Conservation (phyloP, 2,797 vertebrate species). For the Setipinna tenuifilis region DNA sequence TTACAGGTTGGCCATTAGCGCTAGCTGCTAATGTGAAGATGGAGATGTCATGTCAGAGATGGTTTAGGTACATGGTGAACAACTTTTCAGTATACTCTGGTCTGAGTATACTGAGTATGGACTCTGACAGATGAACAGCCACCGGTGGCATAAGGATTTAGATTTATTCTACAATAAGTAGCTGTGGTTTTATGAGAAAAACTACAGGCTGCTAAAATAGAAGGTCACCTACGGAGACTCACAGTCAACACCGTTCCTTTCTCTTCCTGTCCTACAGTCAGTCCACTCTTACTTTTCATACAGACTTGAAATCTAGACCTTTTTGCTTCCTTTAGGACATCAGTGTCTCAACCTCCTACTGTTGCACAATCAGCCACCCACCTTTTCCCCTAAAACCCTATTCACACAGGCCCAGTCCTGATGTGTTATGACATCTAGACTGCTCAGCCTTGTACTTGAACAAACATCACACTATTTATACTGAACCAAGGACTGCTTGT, state of each 20-base stretch:
- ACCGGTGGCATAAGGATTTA: neutral
- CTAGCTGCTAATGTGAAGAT: neutral
- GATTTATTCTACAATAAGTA: neutral
- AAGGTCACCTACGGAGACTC: neutral
- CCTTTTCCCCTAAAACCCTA: too few relatives aligned
- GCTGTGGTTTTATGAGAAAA: neutral
- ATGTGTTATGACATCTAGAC: too few relatives aligned
- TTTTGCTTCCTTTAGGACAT: too few relatives aligned
- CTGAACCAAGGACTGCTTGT: neutral
- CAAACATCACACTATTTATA: too few relatives aligned
- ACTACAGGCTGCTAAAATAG: neutral
- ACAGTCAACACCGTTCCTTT: neutral
- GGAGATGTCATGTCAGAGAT: neutral
- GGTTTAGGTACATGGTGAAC: neutral
- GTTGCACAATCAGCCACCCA: too few relatives aligned
- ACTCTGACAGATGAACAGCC: neutral
- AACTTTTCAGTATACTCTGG: neutral
- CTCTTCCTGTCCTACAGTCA: neutral
- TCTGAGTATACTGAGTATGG: neutral
- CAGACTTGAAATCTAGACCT: too few relatives aligned
- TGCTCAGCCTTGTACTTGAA: too few relatives aligned
- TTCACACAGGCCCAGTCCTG: too few relatives aligned
- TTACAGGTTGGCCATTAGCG: slow-evolving; percentile 1
- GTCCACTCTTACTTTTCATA: neutral
- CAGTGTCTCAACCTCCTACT: too few relatives aligned